Base-by-base conservation (phyloP, 2,797 vertebrate genomes). In the Acanthornis magna region DNA sequence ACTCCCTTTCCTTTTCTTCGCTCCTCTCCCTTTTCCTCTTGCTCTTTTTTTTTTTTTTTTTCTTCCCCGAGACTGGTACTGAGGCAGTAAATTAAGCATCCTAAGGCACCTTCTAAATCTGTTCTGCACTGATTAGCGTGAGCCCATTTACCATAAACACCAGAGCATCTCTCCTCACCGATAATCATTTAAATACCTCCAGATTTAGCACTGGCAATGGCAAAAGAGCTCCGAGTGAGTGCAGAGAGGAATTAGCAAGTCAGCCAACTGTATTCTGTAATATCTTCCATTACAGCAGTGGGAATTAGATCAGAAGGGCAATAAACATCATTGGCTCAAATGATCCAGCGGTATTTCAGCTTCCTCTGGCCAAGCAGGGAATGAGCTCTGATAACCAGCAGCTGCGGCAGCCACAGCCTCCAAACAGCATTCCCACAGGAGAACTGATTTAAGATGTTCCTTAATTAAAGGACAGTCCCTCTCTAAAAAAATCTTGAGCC, bases 41-140 rank as follows among this genome's bases (percentile, higher is more conserved):
- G 0, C 48, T 66, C 12, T 32, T 16, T 79, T 63, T 32, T 40
- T 36, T 48, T 14, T 48, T 25, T 47, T 47, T 47, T 58, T 36
- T 27, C 20, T 29, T 29, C 2, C 25, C 38, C 0, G 2, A 81
- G 66, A 77, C 68, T 88, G 68, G 86, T 95, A 93, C 71, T 40
- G 73, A 97, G 92, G 96, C 95, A 94, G 88, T 92, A 96, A 96
- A 96, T 96, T 95, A 97, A 97, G 85, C 93, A 85, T 97, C 96
- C 95, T 93, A 82, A 94, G 96, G 96, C 97, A 91, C 94, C 87
- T 96, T 95, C 93, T 92, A 92, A 96, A 96, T 97, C 95, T 95
- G 96, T 97, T 97, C 96, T 93, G 97, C 96, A 93, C 97, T 97
- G 97, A 97, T 97, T 96, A 97, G 81, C 63, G 9, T 85, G 93